Conservation (phyloP, 1,140 invertebrate genomes). For the Listronotus bonariensis region DNA sequence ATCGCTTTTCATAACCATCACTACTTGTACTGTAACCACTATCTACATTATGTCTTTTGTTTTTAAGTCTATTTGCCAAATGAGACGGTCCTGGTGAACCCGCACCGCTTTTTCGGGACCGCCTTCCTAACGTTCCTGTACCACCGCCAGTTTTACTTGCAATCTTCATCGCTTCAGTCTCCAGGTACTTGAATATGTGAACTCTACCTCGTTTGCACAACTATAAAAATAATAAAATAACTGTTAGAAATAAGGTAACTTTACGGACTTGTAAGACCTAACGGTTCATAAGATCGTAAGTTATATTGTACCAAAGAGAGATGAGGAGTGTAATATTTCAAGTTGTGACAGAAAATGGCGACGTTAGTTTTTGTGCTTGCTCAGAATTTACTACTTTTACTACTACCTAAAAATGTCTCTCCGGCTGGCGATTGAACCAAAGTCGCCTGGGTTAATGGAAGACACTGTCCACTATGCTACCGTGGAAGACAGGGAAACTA, state of each 20-base stretch:
- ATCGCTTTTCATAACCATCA: constrained; percentile 76
- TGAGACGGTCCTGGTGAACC: constrained; percentile 46
- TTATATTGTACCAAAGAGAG: no score
- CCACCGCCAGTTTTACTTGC: constrained; percentile 57
- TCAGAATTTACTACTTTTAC: no score
- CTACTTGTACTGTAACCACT: constrained; percentile 89
- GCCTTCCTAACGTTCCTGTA: constrained; percentile 53
- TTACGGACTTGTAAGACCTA: constrained; percentile 18
- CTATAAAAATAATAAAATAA: constrained; percentile 58
- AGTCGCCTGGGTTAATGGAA: no score
- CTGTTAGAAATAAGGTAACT: neutral
- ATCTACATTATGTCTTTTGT: constrained; percentile 78
- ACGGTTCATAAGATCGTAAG: no score
- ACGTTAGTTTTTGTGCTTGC: no score
- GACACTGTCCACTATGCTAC: no score
- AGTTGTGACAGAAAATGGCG: no score
- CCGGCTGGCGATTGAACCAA: no score
- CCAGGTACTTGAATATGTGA: constrained; percentile 93
- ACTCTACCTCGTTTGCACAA: constrained; percentile 88
- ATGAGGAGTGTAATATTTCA: no score
- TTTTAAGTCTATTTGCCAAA: constrained; percentile 54
- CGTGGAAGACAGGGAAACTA: no score
- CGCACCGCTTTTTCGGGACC: constrained; percentile 44
- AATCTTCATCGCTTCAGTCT: constrained; percentile 80
- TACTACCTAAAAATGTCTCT: no score